Conservation (phyloP, 2,888 invertebrate genomes). For the Timema podura region DNA sequence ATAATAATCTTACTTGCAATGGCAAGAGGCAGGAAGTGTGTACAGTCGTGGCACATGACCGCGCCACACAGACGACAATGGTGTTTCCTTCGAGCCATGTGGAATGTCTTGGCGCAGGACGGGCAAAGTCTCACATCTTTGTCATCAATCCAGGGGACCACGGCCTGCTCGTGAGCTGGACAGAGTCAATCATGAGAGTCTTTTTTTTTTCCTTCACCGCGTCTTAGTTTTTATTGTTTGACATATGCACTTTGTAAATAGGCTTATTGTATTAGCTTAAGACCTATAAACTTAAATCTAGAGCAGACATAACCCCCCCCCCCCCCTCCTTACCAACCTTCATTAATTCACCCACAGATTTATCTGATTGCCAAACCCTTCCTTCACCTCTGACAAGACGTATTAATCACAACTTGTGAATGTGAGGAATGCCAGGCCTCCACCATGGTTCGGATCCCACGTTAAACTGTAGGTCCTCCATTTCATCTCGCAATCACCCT, state of each 20-base stretch:
- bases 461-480: too few relatives aligned
- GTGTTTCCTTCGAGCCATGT: conserved; percentile 83
- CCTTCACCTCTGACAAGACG: too few relatives aligned
- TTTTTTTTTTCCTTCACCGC: conserved; percentile 22
- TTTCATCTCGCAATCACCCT: too few relatives aligned
- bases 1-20: conserved; percentile 63
- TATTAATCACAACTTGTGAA: too few relatives aligned
- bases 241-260: neutral
- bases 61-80: conserved; percentile 95
- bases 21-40: conserved; percentile 73
- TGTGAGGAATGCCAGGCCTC: too few relatives aligned
- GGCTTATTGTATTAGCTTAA: neutral
- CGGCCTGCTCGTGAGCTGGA: conserved; percentile 57
- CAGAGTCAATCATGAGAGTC: too few relatives aligned
- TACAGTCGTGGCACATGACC: conserved; percentile 89
- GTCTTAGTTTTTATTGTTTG: conserved; percentile 17
- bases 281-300: too few relatives aligned
- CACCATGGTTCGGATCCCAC: too few relatives aligned
- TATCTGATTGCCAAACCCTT: too few relatives aligned
- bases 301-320: too few relatives aligned
- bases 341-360: too few relatives aligned
- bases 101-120: conserved; percentile 84
- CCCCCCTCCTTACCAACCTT: too few relatives aligned
- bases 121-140: conserved; percentile 85
- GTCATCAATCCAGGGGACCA: conserved; percentile 93